Evolutionary conservation across 2,113 vertebrate genomes (phyloP).

Genomic region (Catharus fuscescens): DNA sequence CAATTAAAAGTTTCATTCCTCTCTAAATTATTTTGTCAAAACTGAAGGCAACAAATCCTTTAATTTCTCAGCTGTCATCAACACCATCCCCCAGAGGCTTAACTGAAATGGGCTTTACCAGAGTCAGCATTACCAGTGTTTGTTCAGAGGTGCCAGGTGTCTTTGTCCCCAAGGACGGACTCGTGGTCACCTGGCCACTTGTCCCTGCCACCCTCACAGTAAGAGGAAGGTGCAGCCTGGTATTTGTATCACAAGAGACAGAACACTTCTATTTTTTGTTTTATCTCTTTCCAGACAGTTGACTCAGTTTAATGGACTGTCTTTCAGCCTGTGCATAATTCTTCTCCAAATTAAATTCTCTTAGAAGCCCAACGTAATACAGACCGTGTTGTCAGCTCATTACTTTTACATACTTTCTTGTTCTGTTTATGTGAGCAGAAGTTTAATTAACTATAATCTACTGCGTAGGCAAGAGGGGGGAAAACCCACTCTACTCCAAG

Average conservation of each 20-base stretch:
- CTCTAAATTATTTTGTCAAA: not conserved
- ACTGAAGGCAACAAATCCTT: not conserved
- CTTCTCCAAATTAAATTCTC: slow-evolving; percentile 84
- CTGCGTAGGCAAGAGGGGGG: slow-evolving; percentile 64
- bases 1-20: not conserved
- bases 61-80: not conserved
- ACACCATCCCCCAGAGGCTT: not conserved
- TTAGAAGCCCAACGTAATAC: slow-evolving; percentile 77
- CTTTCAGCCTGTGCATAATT: slow-evolving; percentile 79
- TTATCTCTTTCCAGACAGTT: slow-evolving; percentile 82
- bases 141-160: not conserved
- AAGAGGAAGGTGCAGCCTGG: not conserved
- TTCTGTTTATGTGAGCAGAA: slow-evolving; percentile 79
- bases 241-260: slow-evolving; percentile 63
- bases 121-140: not conserved
- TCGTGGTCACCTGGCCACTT: not conserved
- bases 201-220: not conserved
- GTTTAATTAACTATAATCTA: slow-evolving; percentile 84
- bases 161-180: not conserved
- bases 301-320: slow-evolving; percentile 80
- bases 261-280: slow-evolving; percentile 64
- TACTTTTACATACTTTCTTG: slow-evolving; percentile 81
- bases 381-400: slow-evolving; percentile 80
- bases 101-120: not conserved
- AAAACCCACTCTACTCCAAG: slow-evolving; percentile 1